Conservation (phyloP, 2,888 invertebrate species). For the Lobophora halterata region DNA sequence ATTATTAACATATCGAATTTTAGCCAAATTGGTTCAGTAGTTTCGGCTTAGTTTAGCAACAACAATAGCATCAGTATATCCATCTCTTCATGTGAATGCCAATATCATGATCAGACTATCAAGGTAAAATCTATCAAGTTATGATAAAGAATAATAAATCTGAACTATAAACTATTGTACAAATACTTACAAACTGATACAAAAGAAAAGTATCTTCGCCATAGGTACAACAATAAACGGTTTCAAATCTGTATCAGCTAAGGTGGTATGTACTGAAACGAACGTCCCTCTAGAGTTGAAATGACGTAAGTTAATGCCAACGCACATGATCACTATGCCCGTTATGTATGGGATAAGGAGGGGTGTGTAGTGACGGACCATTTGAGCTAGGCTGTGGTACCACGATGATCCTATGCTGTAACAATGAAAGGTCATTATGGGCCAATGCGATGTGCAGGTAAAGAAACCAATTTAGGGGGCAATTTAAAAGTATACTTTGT, state of each 20-base stretch:
- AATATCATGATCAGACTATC: too few species aligned
- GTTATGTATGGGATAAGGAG: constrained; percentile 84
- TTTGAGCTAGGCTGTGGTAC: constrained; percentile 81
- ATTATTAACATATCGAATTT: too few species aligned
- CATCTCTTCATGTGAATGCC: too few species aligned
- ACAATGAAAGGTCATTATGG: too few species aligned
- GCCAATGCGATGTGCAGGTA: too few species aligned
- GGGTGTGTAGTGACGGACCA: constrained; percentile 84
- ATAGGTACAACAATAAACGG: constrained; percentile 51
- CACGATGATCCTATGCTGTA: constrained; percentile 80
- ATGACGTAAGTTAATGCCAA: constrained; percentile 50
- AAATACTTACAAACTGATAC: background rate
- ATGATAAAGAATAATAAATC: too few species aligned
- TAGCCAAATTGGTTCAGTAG: too few species aligned
- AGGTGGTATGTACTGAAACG: constrained; percentile 68
- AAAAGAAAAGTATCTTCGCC: constrained; percentile 3
- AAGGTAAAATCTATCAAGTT: too few species aligned
- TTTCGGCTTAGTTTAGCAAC: too few species aligned
- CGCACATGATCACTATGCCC: constrained; percentile 83
- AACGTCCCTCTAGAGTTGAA: constrained; percentile 46
- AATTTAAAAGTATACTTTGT: too few species aligned
- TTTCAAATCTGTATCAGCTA: constrained; percentile 79
- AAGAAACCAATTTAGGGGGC: too few species aligned
- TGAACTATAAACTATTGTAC: background rate
- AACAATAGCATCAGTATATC: too few species aligned